Evolutionary conservation across 2,888 invertebrate species (phyloP).

Genomic region (Pelosia muscerda): DNA sequence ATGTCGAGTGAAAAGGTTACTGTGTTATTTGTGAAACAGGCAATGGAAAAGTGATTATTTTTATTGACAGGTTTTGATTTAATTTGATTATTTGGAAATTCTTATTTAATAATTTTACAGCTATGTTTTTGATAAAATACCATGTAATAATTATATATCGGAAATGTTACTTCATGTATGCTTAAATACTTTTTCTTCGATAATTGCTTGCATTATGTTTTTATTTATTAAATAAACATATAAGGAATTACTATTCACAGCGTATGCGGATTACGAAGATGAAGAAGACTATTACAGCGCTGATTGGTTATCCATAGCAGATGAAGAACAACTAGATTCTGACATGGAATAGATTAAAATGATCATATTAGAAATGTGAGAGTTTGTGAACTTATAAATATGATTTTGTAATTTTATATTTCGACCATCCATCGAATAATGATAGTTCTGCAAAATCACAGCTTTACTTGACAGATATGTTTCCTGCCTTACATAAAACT

Average conservation of each 20-base stretch:
- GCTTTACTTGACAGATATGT: too few relatives aligned
- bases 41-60: not conserved
- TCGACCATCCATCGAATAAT: too few relatives aligned
- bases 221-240: not conserved
- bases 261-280: not conserved
- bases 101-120: too few relatives aligned
- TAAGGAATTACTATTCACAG: not conserved
- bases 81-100: too few relatives aligned
- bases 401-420: slow-evolving; percentile 2
- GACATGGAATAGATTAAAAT: not conserved
- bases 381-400: not conserved
- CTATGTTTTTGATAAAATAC: too few relatives aligned
- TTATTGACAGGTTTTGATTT: too few relatives aligned
- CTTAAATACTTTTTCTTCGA: not conserved
- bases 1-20: not conserved
- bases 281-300: not conserved
- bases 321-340: not conserved
- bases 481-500: too few relatives aligned
- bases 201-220: not conserved
- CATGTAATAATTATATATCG: too few relatives aligned
- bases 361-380: not conserved
- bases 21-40: not conserved
- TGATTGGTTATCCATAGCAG: not conserved
- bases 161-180: not conserved
- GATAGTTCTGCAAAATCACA: too few relatives aligned